Percentiles rank a stretch among this genome's conserved stretches.
phyloP scores from a whole-genome alignment of 2,888 invertebrate genomes.

The Netelia fuscicornis region DNA sequence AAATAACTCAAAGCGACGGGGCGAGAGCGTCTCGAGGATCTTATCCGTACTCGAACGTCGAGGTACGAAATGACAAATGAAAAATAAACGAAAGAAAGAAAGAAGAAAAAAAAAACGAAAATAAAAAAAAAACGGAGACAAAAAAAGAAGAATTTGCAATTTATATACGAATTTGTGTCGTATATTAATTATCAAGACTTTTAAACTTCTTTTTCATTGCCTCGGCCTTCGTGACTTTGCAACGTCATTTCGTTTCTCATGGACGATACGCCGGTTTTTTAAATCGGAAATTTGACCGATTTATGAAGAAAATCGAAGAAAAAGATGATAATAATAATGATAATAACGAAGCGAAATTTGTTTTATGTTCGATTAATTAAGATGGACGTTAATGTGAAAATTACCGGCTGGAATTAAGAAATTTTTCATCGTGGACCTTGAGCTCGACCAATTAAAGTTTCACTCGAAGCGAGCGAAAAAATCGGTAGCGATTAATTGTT shows the following conservation, averaged over 20 bases:
- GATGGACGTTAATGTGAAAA: too few relatives aligned
- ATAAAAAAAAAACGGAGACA: background rate
- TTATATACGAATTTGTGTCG: background rate
- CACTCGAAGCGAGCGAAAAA: too few relatives aligned
- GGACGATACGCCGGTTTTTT: background rate
- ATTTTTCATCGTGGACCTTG: too few relatives aligned
- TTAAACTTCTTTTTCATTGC: too few relatives aligned
- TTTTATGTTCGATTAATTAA: too few relatives aligned
- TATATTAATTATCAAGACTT: background rate
- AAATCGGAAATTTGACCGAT: background rate
- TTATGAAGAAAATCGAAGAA: background rate
- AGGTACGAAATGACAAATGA: background rate
- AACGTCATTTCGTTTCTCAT: background rate
- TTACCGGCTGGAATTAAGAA: too few relatives aligned
- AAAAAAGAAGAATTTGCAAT: background rate
- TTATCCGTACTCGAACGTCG: too few relatives aligned
- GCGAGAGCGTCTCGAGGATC: background rate
- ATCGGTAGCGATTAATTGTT: too few relatives aligned
- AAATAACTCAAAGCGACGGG: conserved; percentile 6
- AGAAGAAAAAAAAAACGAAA: background rate
- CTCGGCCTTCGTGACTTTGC: too few relatives aligned
- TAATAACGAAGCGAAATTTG: too few relatives aligned
- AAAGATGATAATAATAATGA: too few relatives aligned
- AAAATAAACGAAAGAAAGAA: background rate
- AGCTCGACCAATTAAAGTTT: too few relatives aligned